Evolutionary conservation across 2,888 invertebrate species (phyloP), one percentile per base, ranked within the genome.

Genomic region (Nymphalis polychloros): DNA sequence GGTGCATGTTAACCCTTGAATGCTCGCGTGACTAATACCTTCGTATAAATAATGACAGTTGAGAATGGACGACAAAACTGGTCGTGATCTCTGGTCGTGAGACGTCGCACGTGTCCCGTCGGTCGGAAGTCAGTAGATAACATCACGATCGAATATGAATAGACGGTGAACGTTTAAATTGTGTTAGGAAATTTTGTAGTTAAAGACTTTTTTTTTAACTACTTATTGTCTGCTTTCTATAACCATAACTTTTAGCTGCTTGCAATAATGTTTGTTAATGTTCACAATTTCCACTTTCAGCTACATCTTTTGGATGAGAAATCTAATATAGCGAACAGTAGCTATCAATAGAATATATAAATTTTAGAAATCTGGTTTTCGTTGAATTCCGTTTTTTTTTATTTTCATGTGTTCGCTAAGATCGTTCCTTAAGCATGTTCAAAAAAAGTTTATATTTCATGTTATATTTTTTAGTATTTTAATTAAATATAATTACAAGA

Each of bases 81-180:
- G 74, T 79, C 79, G 79, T 79, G 78, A 75, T 72, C 73, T 23
- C 20, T 50, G 59, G 72, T 76, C 78, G 79, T 79, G 79, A 74
- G 66, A 50, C 68, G 70, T 73, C 76, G 77, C 78, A 75, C 78
- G 77, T 76, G 76, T 65, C 70, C 48, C 55, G 55, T 55, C 55
- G 55, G 55, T 67, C 62, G 67, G 67, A 67, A 67, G 67, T 57
- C 41, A 49, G 67, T 53, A n/a, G 55, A 55, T 66, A 59, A 8
- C 16, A 62, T 67, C 67, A 67, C 67, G 67, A 66, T 16, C n/a
- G 2, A 8, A 20, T 55, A 55, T 55, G 31, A 31, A 55, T 55
- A 31, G 55, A 55, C 20, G 13, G 20, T 10, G 17, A 20, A 20
- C 31, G 31, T 55, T 31, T 55, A 31, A n/a, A 35, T 55, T 55